These are phyloP conservation scores for Oriolus oriolus DNA, from an alignment of 2,113 vertebrate species.

Conservation along the genomic window DNA sequence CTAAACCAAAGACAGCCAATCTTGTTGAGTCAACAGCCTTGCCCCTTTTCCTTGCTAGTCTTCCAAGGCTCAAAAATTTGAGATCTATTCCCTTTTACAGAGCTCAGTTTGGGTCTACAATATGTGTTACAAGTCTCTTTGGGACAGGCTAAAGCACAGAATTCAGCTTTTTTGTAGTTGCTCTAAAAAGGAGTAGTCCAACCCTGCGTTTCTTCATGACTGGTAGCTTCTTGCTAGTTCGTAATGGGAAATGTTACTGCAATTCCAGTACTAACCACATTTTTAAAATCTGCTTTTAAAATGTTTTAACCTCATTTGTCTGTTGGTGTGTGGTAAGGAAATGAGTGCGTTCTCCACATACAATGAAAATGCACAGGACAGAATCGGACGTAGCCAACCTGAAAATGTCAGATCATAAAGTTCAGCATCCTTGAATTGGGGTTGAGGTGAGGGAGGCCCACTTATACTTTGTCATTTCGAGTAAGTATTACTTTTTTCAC, in stretches of 20 bases:
- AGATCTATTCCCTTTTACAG: neutral
- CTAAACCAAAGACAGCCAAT: neutral
- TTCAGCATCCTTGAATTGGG: slow-evolving; percentile 1
- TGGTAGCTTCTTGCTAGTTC: neutral
- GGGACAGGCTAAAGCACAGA: neutral
- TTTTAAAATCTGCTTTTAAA: neutral
- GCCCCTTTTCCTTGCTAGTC: neutral
- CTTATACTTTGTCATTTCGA: slow-evolving; percentile 12
- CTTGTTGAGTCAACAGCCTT: neutral
- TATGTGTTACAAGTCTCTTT: neutral
- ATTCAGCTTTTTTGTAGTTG: neutral
- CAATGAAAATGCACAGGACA: neutral
- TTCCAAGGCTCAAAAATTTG: neutral
- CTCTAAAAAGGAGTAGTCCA: neutral
- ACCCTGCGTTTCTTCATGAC: neutral
- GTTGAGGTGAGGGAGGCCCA: neutral
- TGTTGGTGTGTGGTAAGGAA: neutral
- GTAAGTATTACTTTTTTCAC: neutral
- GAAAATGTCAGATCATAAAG: slow-evolving; percentile 28
- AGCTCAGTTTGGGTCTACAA: neutral
- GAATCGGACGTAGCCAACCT: neutral
- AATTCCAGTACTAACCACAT: neutral
- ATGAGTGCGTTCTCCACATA: neutral
- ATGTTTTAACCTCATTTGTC: neutral
- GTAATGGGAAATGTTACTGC: neutral